Base-by-base conservation (phyloP, 2,888 invertebrate genomes). In the Acronicta psi region DNA sequence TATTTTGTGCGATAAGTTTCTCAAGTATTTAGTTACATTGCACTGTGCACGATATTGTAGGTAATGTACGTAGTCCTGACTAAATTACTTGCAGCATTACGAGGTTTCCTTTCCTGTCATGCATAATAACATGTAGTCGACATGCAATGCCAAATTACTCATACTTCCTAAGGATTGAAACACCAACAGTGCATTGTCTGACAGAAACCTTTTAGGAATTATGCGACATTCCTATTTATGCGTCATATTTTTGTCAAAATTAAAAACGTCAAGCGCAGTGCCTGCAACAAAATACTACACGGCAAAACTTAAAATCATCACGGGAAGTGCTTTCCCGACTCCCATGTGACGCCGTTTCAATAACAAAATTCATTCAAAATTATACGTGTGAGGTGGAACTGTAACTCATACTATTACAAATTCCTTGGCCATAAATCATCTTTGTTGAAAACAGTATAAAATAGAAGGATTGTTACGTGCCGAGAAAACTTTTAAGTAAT, bases 391-490 rank as follows among this genome's bases (percentile, higher is more conserved):
- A 72, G 61, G 20, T 56, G 16, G 44, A 18, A 40, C 13, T 43
- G 20, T 40, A 54, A 59, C 41, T 67, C 51, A 58, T 25, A 43
- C 38, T 47, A 64, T 54, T 45, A 54, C 34, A 37, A 57, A 58
- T 47, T 44, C 17, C 7, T 50, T n/a, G n/a, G 13, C 13, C 52
- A 59, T 65, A 54, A 71, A 71, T 65, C 64, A 65, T 63, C 31
- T 59, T 63, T 58, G 62, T 74, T 38, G 53, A 69, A 67, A 72
- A 54, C 60, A 51, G 44, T 58, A 59, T 67, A 56, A 69, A 74
- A 63, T 69, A 69, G 69, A 77, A 74, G 68, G 77, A 71, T 74
- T 73, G 58, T 59, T 58, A 59, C 36, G 29, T 46, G 46, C 38
- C 18, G 37, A 56, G 31, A 17, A 52, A 68, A 69, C 44, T 69